These are phyloP conservation scores for Homalodisca vitripennis DNA, from an alignment of 1,140 invertebrate genomes.

Conservation along the genomic window DNA sequence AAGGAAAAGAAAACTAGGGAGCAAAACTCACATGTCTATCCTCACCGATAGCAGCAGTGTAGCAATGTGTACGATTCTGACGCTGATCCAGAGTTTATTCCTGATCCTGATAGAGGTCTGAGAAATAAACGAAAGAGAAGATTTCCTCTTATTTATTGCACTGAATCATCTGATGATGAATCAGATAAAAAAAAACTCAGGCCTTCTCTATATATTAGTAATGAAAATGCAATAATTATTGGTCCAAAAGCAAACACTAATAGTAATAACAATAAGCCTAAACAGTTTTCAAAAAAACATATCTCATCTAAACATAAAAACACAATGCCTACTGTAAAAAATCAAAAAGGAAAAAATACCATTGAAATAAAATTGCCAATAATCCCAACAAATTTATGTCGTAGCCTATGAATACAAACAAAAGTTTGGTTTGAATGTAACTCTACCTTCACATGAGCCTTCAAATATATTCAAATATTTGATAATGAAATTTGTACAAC, in stretches of 20 bases:
- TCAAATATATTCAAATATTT: background rate
- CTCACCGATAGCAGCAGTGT: too few relatives aligned
- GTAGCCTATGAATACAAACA: background rate
- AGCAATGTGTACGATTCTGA: background rate
- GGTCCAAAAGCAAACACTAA: too few relatives aligned
- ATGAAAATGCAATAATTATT: too few relatives aligned
- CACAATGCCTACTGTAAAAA: background rate
- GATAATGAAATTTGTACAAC: constrained; percentile 22
- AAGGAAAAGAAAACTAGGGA: too few relatives aligned
- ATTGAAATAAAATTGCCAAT: background rate
- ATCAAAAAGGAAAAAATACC: background rate
- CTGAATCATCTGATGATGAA: background rate
- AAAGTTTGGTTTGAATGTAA: constrained; percentile 11
- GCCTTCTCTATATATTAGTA: background rate
- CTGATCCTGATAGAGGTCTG: background rate
- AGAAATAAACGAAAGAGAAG: background rate
- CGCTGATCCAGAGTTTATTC: background rate
- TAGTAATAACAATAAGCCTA: too few relatives aligned
- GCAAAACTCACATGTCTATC: too few relatives aligned
- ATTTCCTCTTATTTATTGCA: background rate
- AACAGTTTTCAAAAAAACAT: too few relatives aligned
- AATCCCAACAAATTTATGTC: background rate
- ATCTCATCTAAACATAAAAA: background rate
- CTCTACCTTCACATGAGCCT: constrained; percentile 12
- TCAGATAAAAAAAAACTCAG: background rate